Conservation (phyloP, 1,140 invertebrate genomes). For the Lethocerus indicus region DNA sequence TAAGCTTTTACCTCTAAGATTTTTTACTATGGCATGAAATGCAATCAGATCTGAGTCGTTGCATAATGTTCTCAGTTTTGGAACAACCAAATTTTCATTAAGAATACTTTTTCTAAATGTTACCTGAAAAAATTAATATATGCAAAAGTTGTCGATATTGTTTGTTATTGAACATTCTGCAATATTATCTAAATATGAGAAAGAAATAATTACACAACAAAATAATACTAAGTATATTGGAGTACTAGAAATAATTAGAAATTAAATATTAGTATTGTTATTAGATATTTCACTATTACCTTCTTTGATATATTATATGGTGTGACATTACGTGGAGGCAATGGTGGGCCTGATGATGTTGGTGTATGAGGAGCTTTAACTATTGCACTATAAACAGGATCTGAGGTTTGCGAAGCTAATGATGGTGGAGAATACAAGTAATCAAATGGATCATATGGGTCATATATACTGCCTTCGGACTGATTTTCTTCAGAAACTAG, state of each 20-base stretch:
- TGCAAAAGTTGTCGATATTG: not conserved
- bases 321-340: slow-evolving; percentile 27
- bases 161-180: not conserved
- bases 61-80: slow-evolving; percentile 38
- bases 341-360: slow-evolving; percentile 34
- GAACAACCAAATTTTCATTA: slow-evolving; percentile 50
- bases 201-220: not conserved
- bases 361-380: slow-evolving; percentile 34
- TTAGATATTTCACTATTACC: too few relatives aligned
- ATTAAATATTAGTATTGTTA: too few relatives aligned
- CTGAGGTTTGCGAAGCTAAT: slow-evolving; percentile 47
- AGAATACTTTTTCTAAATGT: slow-evolving; percentile 27
- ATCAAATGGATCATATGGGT: slow-evolving; percentile 75
- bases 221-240: not conserved
- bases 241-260: too few relatives aligned
- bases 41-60: slow-evolving; percentile 55
- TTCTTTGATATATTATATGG: not conserved
- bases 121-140: slow-evolving; percentile 1
- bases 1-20: slow-evolving; percentile 40
- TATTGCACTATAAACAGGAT: slow-evolving; percentile 57
- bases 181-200: not conserved
- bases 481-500: slow-evolving; percentile 22
- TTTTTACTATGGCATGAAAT: slow-evolving; percentile 62
- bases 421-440: slow-evolving; percentile 43
- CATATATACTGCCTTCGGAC: slow-evolving; percentile 56